A percentile compares a stretch with the other conserved stretches of the same genome.
Evolutionary conservation across 2,113 vertebrate species (phyloP).

Genomic region (Thunnus maccoyii): DNA sequence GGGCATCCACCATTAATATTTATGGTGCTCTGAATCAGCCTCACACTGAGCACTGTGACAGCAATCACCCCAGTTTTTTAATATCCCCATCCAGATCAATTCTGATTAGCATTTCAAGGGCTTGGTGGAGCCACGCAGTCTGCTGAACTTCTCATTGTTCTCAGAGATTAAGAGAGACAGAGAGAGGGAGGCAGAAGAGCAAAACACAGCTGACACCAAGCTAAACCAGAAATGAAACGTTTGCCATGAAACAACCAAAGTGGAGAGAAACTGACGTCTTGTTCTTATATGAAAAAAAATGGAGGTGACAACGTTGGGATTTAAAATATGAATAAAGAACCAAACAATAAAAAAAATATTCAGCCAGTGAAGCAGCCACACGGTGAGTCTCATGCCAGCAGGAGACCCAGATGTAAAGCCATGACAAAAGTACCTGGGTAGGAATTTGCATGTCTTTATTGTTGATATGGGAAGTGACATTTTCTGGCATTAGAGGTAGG

Average conservation of each 20-base stretch:
- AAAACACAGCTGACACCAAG: slow-evolving; percentile 54
- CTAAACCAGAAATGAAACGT: slow-evolving; percentile 58
- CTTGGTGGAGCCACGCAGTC: slow-evolving; percentile 63
- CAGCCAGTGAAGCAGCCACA: slow-evolving; percentile 29
- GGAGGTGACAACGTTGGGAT: slow-evolving; percentile 1
- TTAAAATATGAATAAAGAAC: slow-evolving; percentile 46
- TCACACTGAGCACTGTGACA: slow-evolving; percentile 74
- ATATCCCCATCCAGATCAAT: slow-evolving; percentile 79
- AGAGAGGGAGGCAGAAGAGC: slow-evolving; percentile 32
- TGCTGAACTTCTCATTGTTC: slow-evolving; percentile 72
- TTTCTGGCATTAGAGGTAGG: slow-evolving; percentile 69
- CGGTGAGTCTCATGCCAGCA: slow-evolving; percentile 19
- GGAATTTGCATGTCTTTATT: slow-evolving; percentile 72
- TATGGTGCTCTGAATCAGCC: slow-evolving; percentile 79
- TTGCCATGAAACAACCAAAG: slow-evolving; percentile 47
- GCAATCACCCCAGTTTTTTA: slow-evolving; percentile 74
- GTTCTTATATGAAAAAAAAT: slow-evolving; percentile 21
- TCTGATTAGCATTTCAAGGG: slow-evolving; percentile 78
- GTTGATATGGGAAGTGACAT: slow-evolving; percentile 76
- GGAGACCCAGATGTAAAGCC: slow-evolving; percentile 43
- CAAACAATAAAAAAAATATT: slow-evolving; percentile 24
- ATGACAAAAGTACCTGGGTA: slow-evolving; percentile 58
- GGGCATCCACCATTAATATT: slow-evolving; percentile 82
- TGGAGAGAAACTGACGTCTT: slow-evolving; percentile 31
- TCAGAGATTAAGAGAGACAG: slow-evolving; percentile 58